Base-by-base conservation (phyloP, 2,113 vertebrate species). In the Scomber japonicus region DNA sequence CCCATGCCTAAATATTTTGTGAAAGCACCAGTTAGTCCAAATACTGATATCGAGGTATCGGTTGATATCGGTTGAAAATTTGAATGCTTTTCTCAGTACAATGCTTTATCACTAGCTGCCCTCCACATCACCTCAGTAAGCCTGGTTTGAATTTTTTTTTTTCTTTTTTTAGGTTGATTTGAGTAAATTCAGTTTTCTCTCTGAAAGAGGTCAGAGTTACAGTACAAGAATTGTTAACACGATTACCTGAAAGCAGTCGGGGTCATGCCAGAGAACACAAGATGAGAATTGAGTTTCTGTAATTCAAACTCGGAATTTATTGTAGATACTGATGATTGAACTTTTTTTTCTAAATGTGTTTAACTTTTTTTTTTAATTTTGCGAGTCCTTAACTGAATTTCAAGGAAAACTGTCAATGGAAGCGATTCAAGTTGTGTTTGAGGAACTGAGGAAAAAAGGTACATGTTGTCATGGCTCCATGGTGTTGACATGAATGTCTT, bases 401-500 rank as follows among this genome's bases (percentile, higher is more conserved):
- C 93, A 99, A 27, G 98, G 98, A 89, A 98, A 98, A 90, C 95
- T 99, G 3, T 95, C 97, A 11, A 85, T 96, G 89, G 98, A 99
- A 71, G 96, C 97, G 19, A 97, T 99, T 86, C 97, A 97, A 93
- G 92, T 99, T 75, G 96, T 99, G 50, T 95, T 99, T 92, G 97
- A 99, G 90, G 97, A 99, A 82, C 91, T 99, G 70, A 97, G 96
- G 71, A 99, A 99, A 94, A 99, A 99, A 95, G 97, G 97, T 99
- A 84, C 10, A 27, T 55, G 30, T 54, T 46, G 10, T 68, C 72
- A 1, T 21, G 7, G 56, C 13, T 21, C 21, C 21, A 21, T 21
- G 21, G 14, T 57, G 27, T 24, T 15, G 14, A 57, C 17, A 63
- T 64, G 11, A 69, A 10, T 46, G 19, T 59, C 45, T 46, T 6